Conservation (phyloP, 1,140 invertebrate species). For the Papilio helenus region DNA sequence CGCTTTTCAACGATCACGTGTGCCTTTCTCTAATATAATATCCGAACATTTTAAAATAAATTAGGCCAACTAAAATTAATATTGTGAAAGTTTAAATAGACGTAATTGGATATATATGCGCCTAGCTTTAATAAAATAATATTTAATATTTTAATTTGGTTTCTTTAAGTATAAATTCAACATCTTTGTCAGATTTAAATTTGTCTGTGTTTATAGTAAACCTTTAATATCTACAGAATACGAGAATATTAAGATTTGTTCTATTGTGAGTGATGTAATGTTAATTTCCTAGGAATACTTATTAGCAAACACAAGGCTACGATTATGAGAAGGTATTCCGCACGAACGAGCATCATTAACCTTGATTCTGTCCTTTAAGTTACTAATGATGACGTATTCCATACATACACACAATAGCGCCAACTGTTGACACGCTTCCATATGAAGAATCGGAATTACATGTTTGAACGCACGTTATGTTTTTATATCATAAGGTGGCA, state of each 20-base stretch:
- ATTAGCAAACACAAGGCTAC: slow-evolving; percentile 6
- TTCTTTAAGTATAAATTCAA: no score
- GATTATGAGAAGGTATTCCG: background rate
- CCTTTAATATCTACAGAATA: no score
- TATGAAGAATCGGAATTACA: background rate
- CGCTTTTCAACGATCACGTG: no score
- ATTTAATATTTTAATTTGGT: no score
- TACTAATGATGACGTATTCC: background rate
- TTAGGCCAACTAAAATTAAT: background rate
- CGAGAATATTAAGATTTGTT: background rate
- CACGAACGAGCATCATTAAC: background rate
- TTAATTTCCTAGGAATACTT: background rate
- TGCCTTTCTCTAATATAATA: no score
- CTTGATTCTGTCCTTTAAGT: background rate
- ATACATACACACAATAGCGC: background rate
- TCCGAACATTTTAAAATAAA: no score
- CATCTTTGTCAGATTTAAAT: no score
- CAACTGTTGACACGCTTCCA: background rate
- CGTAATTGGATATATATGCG: no score
- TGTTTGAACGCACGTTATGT: background rate
- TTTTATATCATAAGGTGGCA: background rate
- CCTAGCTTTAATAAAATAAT: no score
- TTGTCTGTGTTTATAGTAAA: no score
- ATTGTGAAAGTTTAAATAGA: background rate
- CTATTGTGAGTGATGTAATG: background rate